phyloP scores from a whole-genome alignment of 1,140 invertebrate genomes.

The Euwallacea fornicatus region DNA sequence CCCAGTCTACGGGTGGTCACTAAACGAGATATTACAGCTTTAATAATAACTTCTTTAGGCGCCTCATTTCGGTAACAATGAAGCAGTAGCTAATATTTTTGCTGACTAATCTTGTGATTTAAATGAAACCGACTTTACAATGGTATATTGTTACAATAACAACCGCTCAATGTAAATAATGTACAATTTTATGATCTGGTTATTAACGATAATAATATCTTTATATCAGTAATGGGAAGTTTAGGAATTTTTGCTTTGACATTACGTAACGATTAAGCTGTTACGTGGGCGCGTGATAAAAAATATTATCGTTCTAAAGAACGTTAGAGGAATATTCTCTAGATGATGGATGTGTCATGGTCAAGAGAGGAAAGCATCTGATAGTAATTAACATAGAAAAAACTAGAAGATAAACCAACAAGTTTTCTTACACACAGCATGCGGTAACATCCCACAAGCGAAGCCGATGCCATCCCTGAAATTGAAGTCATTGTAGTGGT shows the following conservation, averaged over 20 bases:
- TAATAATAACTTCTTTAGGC: slow-evolving; percentile 35
- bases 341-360: background rate
- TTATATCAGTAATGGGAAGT: background rate
- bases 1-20: slow-evolving; percentile 49
- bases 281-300: background rate
- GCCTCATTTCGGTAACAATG: slow-evolving; percentile 27
- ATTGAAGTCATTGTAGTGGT: too few species aligned
- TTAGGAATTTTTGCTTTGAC: background rate
- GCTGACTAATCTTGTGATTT: slow-evolving; percentile 24
- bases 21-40: slow-evolving; percentile 47
- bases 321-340: background rate
- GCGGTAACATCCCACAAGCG: too few species aligned
- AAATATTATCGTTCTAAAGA: background rate
- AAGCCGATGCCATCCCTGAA: too few species aligned
- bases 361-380: background rate
- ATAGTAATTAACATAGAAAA: too few species aligned
- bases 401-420: too few species aligned
- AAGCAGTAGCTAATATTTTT: slow-evolving; percentile 29
- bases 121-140: slow-evolving; percentile 10
- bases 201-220: background rate
- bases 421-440: too few species aligned
- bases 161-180: slow-evolving; percentile 8
- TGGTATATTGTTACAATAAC: slow-evolving; percentile 7
- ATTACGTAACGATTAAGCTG: background rate
- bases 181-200: background rate